Evolutionary conservation across 1,140 invertebrate species (phyloP), one percentile per base, ranked within the genome.

Genomic region (Magallana ariakensis): DNA sequence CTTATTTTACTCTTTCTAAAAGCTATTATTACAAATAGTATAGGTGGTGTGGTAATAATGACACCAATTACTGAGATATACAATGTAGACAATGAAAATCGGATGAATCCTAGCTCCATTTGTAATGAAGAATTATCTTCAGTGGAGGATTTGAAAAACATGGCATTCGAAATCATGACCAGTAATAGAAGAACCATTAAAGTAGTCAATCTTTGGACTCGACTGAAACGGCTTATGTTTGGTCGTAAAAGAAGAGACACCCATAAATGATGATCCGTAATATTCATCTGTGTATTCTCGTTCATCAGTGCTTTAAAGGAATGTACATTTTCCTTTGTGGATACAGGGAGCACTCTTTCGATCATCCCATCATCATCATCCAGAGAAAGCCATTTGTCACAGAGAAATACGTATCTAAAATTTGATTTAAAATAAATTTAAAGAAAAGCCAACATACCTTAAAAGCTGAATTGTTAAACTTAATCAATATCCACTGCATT

Each of bases 151-250:
- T 93, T 90, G 88, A 95, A 95, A 92, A 95, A 95, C 95, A 95
- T 95, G 26, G 95, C 95, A 88, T 95, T 95, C n/a, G 93, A 90
- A 56, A 95, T 88, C 95, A 95, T 95, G 13, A 95, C 94, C 15
- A 95, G 86, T 81, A 94, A 95, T 2, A 95, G 91, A 26, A 95
- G 89, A 4, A 93, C 91, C 85, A 95, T 91, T 86, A 94, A 95
- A 33, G 93, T 93, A 10, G 94, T 93, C 22, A 95, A 91, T 80
- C 95, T 84, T 90, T 95, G 95, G 2, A 93, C 90, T 83, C 95
- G 85, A 0, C 94, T 95, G 87, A 95, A 95, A 66, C 94, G 89
- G 83, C 93, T 95, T 46, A 94, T 91, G 9, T 94, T 91, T 46
- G 95, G 95, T 55, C 95, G 87, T 46, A 93, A 83, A 87, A 95